Base-by-base conservation (phyloP, 2,888 invertebrate genomes). In the Mesodorylaimus sp. region DNA sequence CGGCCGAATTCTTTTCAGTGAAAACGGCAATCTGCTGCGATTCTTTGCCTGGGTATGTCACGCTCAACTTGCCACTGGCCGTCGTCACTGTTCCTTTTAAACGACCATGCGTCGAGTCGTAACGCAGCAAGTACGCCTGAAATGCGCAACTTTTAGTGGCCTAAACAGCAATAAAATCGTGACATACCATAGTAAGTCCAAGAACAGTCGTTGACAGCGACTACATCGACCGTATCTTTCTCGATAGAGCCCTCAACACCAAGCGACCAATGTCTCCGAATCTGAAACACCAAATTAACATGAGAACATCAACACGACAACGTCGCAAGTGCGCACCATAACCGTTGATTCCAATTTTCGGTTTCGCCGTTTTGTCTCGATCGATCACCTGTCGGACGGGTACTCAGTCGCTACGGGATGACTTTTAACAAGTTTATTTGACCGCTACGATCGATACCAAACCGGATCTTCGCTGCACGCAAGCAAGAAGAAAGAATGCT, bases 191-290 rank as follows among this genome's bases (percentile, higher is more conserved):
- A 75, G 95, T n/a, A n/a, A n/a, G n/a, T n/a, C n/a, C n/a, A n/a
- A n/a, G n/a, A n/a, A n/a, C n/a, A n/a, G 70, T 97, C 95, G 68
- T 97, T 95, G 68, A 97, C 76, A 52, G 91, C 89, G 43, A 66
- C 64, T 29, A 65, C 76, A 64, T 73, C 66, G 48, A 80, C 80
- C 47, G 56, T 55, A 47, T 80, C 81, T 64, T 82, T 81, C 53
- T 81, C 79, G 50, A 89, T 63, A 54, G 85, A 79, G 84, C 84
- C 59, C 88, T 79, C 61, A 87, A 76, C 54, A 88, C 88, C 68
- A 89, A 75, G 68, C 89, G 85, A 49, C 86, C 83, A 70, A 89
- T 87, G 72, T 89, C 81, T 66, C 93, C 86, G 72, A 88, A 88
- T 72, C 73, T 61, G 50, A 43, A 52, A 19, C 45, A 26, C 38